Conservation (phyloP, 2,797 vertebrate genomes). For the Acrocephalus scirpaceus region DNA sequence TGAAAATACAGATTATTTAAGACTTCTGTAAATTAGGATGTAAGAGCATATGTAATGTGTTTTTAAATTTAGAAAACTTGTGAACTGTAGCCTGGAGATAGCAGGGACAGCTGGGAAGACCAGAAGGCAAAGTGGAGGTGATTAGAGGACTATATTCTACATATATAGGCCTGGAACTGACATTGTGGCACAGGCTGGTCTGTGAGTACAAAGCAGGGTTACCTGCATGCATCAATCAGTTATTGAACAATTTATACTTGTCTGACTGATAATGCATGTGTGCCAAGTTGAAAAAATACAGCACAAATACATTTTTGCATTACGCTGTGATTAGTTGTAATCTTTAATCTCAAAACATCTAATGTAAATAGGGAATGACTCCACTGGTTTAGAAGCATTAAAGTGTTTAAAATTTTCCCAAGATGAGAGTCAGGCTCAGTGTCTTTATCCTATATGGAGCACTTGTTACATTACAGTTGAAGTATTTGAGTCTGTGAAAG, state of each 20-base stretch:
- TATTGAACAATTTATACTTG: background rate
- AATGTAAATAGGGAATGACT: background rate
- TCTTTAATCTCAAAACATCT: background rate
- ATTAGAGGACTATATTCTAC: background rate
- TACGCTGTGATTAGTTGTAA: background rate
- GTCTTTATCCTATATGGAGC: background rate
- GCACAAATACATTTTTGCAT: background rate
- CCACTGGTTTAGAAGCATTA: background rate
- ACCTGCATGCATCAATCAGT: background rate
- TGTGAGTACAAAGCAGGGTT: background rate
- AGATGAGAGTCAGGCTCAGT: background rate
- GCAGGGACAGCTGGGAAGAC: background rate
- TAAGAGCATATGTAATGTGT: fast-evolving
- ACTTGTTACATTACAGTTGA: background rate
- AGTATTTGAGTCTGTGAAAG: background rate
- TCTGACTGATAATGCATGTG: background rate
- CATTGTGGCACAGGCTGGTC: background rate
- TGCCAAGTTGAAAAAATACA: background rate
- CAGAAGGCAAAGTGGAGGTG: background rate
- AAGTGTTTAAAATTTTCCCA: background rate
- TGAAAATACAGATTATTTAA: background rate
- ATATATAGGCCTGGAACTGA: background rate
- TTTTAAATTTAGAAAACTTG: background rate
- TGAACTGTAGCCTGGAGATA: background rate
- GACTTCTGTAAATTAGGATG: background rate